Conservation (phyloP, 2,113 vertebrate genomes). For the Hucho hucho region DNA sequence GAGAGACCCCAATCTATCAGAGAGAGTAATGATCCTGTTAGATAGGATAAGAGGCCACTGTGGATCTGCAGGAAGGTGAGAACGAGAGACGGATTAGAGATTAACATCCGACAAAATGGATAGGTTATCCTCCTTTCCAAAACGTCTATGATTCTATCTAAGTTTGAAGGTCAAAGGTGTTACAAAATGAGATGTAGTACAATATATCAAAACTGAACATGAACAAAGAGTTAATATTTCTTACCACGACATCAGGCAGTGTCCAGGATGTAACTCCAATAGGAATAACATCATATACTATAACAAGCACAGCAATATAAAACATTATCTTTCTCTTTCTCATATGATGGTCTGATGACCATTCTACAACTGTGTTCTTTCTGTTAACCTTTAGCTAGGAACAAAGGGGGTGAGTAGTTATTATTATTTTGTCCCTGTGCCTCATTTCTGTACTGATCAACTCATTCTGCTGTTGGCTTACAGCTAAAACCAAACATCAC, state of each 20-base stretch:
- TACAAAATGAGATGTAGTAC: neutral
- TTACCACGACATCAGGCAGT: too few relatives aligned
- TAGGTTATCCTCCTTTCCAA: constrained; percentile 59
- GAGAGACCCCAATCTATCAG: neutral
- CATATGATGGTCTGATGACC: constrained; percentile 12
- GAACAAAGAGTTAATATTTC: too few relatives aligned
- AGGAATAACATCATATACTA: neutral
- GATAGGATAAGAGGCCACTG: constrained; percentile 74
- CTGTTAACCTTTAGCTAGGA: constrained; percentile 17
- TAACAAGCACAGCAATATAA: neutral
- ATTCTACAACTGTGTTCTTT: neutral
- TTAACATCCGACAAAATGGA: constrained; percentile 22
- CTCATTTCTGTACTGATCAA: constrained; percentile 18
- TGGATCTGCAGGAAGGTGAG: constrained; percentile 73
- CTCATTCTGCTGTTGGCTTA: constrained; percentile 9
- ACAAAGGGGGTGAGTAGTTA: constrained; percentile 57
- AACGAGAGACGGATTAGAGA: constrained; percentile 73
- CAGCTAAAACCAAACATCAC: neutral
- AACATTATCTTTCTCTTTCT: constrained; percentile 4
- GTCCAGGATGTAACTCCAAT: too few relatives aligned
- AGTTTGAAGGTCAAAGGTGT: neutral
- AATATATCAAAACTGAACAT: neutral
- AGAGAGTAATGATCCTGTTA: constrained; percentile 70
- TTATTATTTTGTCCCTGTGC: neutral
- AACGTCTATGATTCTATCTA: constrained; percentile 13